Evolutionary conservation across 2,888 invertebrate species (phyloP).

Genomic region (Hemithea aestivaria): DNA sequence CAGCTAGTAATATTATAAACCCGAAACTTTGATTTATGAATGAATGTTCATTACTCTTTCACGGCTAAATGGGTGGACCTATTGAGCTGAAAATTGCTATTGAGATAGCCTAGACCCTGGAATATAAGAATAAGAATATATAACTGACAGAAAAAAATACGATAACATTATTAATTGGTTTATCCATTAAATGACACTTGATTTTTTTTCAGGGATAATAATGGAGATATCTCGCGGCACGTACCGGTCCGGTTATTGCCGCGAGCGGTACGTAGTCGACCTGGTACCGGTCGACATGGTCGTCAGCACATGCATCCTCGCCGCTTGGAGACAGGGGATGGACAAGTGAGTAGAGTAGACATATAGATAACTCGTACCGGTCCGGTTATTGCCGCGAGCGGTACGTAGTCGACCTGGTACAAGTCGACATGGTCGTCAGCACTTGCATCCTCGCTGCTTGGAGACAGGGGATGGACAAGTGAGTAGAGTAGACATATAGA

Average conservation of each 20-base stretch:
- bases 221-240: conserved; percentile 91
- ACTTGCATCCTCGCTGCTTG: conserved; percentile 92
- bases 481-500: conserved; percentile 26
- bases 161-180: too few species aligned
- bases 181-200: neutral
- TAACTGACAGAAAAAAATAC: too few species aligned
- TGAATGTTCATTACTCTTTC: too few species aligned
- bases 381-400: conserved; percentile 87
- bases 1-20: too few species aligned
- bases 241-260: conserved; percentile 89
- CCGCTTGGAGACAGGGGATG: conserved; percentile 84
- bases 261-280: conserved; percentile 87
- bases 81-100: too few species aligned
- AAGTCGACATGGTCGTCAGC: conserved; percentile 95
- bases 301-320: conserved; percentile 91
- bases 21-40: too few species aligned
- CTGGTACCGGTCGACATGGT: conserved; percentile 96
- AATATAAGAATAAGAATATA: too few species aligned
- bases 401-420: conserved; percentile 91
- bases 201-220: conserved; percentile 77
- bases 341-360: conserved; percentile 46
- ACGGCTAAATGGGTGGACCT: too few species aligned
- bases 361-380: too few species aligned
- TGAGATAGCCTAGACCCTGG: too few species aligned
- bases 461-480: conserved; percentile 73